Evolutionary conservation across 2,888 invertebrate genomes (phyloP), one percentile per base, ranked within the genome.

Genomic region (Folsomia manolachei): DNA sequence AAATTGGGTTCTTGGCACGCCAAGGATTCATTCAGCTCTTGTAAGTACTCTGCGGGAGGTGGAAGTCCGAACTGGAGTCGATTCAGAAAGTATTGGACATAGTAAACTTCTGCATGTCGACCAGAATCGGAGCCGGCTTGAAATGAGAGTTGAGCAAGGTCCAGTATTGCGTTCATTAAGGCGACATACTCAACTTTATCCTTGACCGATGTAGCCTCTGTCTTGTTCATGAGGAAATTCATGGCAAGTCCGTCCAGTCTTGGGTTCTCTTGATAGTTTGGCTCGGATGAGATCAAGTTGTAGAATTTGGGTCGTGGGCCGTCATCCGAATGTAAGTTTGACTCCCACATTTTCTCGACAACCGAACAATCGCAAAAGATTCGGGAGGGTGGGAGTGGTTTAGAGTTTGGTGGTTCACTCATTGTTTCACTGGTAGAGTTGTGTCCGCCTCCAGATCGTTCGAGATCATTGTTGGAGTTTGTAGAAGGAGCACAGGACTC

Each of bases 141-240:
- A 61, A 74, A 70, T 53, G 74, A 56, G 2, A 79, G 89, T 80
- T 93, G 90, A 1, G 93, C 90, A 0, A 94, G 89, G 82, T 91
- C 90, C 63, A 96, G 85, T 78, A 97, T 89, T 0, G 95, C 93
- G 82, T 95, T 93, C 76, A 97, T 88, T 7, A 97, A 85, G 61
- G 92, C 84, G 0, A 93, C 91, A 85, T 97, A 97, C 82, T 94
- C 91, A 68, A 96, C 86, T 84, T 93, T 93, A 27, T 77, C 77
- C 51, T 77, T 76, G 19, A 67, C 65, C 27, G 72, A 72, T 23
- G 70, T 71, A 9, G 63, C 21, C 83, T 97, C 96, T 0, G 94
- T 91, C 1, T 94, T 95, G 67, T 95, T 95, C 75, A 97, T 86
- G 72, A 97, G 91, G 83, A 97, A 97, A 86, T 95, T 97, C 85